phyloP scores from a whole-genome alignment of 2,113 vertebrate genomes.

The Ursus arctos region DNA sequence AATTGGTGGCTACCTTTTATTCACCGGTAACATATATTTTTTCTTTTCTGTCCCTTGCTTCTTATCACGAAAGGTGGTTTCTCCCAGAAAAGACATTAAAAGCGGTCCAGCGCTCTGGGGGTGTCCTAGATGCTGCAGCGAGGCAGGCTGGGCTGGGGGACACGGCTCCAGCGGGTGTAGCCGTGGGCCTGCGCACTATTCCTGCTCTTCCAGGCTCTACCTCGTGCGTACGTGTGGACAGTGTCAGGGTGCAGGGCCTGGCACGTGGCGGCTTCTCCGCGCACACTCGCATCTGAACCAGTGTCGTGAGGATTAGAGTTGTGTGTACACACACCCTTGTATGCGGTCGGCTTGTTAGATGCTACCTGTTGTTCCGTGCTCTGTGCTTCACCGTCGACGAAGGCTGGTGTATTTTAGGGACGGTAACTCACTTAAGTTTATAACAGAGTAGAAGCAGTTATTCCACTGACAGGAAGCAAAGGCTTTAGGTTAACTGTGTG shows the following conservation, averaged over 20 bases:
- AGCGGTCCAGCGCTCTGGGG: neutral
- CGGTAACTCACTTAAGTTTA: neutral
- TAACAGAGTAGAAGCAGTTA: neutral
- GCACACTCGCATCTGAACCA: neutral
- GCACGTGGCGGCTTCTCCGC: neutral
- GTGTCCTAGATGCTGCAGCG: neutral
- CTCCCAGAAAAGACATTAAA: neutral
- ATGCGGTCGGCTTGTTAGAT: neutral
- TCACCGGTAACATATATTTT: neutral
- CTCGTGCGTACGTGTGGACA: neutral
- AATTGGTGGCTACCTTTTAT: neutral
- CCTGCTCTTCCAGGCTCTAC: neutral
- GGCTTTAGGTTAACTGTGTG: neutral
- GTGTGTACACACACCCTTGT: neutral
- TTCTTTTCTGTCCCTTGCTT: neutral
- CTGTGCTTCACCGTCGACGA: neutral
- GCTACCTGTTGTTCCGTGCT: neutral
- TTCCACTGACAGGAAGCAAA: neutral
- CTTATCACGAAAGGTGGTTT: neutral
- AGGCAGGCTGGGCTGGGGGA: neutral
- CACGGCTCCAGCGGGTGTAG: neutral
- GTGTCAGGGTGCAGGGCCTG: neutral
- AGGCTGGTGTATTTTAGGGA: neutral
- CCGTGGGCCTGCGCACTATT: accelerated
- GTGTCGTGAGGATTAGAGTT: neutral